Percentiles rank a stretch among this genome's conserved stretches.
Evolutionary conservation across 1,140 invertebrate species (phyloP).

Genomic region (Musca vetustissima): DNA sequence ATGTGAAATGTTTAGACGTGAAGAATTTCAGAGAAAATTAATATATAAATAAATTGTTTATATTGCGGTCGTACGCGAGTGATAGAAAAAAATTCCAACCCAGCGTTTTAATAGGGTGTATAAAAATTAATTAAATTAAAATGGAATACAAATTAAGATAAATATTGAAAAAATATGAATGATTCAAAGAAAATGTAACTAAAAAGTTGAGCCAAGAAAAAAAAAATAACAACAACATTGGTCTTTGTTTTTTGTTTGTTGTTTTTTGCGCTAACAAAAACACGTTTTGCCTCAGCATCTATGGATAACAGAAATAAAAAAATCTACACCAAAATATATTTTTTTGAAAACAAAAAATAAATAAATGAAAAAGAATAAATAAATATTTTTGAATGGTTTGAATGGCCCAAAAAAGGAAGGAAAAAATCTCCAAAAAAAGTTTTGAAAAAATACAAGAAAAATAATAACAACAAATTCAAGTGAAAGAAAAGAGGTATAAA

Average conservation of each 20-base stretch:
- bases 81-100: not conserved
- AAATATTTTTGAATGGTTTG: not conserved
- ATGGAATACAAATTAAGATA: too few relatives aligned
- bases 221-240: constrained; percentile 14
- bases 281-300: constrained; percentile 12
- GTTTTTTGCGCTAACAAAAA: constrained; percentile 11
- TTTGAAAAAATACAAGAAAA: not conserved
- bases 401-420: not conserved
- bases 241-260: not conserved
- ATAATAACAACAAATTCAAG: too few relatives aligned
- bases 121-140: too few relatives aligned
- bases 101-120: too few relatives aligned
- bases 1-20: too few relatives aligned
- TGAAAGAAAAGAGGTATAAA: not conserved
- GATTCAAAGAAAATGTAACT: constrained; percentile 16
- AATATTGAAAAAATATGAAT: not conserved
- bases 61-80: too few relatives aligned
- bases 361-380: not conserved
- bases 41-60: not conserved
- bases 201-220: constrained; percentile 14
- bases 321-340: constrained; percentile 5
- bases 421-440: constrained; percentile 1
- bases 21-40: not conserved
- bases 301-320: constrained; percentile 5
- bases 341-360: not conserved